Base-by-base conservation (phyloP, 1,140 invertebrate species). In the Propsilocerus akamusi region DNA sequence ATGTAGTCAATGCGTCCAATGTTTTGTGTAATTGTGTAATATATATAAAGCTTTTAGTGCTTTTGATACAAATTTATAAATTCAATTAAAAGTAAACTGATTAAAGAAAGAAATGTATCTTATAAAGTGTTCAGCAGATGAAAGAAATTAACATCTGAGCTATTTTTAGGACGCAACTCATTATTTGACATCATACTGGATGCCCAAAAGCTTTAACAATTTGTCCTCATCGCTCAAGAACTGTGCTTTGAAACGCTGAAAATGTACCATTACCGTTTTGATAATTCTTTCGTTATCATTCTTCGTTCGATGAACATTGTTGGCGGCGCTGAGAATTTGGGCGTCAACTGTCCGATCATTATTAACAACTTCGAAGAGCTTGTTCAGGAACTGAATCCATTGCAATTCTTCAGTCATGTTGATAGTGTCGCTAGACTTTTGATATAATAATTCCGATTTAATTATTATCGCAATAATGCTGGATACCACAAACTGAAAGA, bases 101-200 rank as follows among this genome's bases (percentile, higher is more conserved):
- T 23, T 23, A 22, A 48, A 48, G 12, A 48, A 24, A 48, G 12
- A 48, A 48, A n/a, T n/a, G n/a, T n/a, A n/a, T n/a, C n/a, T n/a
- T n/a, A n/a, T n/a, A n/a, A n/a, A n/a, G n/a, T n/a, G n/a, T n/a
- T n/a, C n/a, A n/a, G n/a, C n/a, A n/a, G n/a, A n/a, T n/a, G n/a
- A n/a, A n/a, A n/a, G n/a, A n/a, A n/a, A n/a, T n/a, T n/a, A n/a
- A n/a, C n/a, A n/a, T n/a, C n/a, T n/a, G n/a, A n/a, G n/a, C n/a
- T n/a, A n/a, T n/a, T n/a, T n/a, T n/a, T n/a, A n/a, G n/a, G n/a
- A n/a, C n/a, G n/a, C n/a, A n/a, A n/a, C n/a, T n/a, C n/a, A n/a
- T 41, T 20, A 41, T 20, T 41, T 41, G 8, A 41, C 34, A 41
- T 41, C 34, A 41, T 41, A 41, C 14, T 41, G 34, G 10, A 41